Evolutionary conservation across 2,888 invertebrate species (phyloP).

Genomic region (Imbricaverruca yamaguchii): DNA sequence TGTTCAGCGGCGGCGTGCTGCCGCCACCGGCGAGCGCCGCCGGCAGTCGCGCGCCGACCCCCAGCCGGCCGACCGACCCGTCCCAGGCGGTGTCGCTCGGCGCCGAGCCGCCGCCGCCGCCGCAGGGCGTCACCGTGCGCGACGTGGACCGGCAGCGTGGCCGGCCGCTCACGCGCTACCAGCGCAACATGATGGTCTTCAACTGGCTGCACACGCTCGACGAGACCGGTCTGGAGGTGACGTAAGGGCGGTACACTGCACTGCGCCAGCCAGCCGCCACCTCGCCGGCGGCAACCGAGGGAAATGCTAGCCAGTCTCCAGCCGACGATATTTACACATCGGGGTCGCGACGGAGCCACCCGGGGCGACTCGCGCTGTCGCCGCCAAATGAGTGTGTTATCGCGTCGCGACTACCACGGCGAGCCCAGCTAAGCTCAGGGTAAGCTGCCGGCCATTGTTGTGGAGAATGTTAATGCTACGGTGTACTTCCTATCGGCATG

Average conservation of each 20-base stretch:
- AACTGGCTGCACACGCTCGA: conserved; percentile 86
- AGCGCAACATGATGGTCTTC: conserved; percentile 91
- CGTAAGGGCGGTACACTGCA: neutral
- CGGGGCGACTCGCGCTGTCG: no score
- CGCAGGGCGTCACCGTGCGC: conserved; percentile 30
- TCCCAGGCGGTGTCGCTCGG: conserved; percentile 36
- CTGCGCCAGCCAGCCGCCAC: neutral
- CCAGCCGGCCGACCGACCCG: conserved; percentile 27
- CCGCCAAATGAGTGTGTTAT: no score
- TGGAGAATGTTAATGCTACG: no score
- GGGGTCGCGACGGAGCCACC: no score
- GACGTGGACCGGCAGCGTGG: conserved; percentile 75
- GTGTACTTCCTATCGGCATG: no score
- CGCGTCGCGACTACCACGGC: no score
- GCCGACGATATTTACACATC: no score
- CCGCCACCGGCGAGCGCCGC: conserved; percentile 23
- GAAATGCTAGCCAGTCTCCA: no score
- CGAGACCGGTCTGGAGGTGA: conserved; percentile 1
- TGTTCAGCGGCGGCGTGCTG: conserved; percentile 28
- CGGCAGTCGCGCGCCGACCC: conserved; percentile 23
- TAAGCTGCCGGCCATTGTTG: no score
- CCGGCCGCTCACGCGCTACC: conserved; percentile 76
- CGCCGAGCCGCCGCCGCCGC: conserved; percentile 22
- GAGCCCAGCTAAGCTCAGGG: no score
- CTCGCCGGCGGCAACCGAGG: no score